phyloP scores from a whole-genome alignment of 2,113 vertebrate genomes.

The Danionella cerebrum region DNA sequence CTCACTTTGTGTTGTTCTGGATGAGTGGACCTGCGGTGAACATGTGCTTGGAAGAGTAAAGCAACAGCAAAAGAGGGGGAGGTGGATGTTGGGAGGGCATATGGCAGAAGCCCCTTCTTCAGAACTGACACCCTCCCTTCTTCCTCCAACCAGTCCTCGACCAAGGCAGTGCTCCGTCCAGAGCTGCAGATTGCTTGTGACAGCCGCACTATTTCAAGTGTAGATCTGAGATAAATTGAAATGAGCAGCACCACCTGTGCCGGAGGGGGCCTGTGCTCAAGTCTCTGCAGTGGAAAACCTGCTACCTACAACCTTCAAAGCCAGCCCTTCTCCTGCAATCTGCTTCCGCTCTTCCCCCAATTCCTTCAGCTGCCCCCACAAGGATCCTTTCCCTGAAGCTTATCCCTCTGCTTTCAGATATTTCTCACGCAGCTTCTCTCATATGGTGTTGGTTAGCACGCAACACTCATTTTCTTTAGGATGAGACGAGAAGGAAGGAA shows the following conservation, averaged over 20 bases:
- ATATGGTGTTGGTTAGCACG: conserved; percentile 26
- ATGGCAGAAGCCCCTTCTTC: conserved; percentile 32
- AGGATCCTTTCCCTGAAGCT: conserved; percentile 22
- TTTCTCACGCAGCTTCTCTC: conserved; percentile 16
- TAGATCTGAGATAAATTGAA: conserved; percentile 68
- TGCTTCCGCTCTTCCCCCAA: conserved; percentile 35
- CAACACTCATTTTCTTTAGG: neutral
- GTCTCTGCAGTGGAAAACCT: conserved; percentile 40
- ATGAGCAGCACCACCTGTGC: conserved; percentile 68
- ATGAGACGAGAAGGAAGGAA: neutral
- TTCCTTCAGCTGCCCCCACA: neutral
- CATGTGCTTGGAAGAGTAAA: conserved; percentile 46
- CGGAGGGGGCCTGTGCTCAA: conserved; percentile 44
- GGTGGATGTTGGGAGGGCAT: neutral
- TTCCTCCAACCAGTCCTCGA: neutral
- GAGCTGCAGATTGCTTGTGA: conserved; percentile 58
- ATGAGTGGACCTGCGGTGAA: conserved; percentile 35
- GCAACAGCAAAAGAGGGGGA: conserved; percentile 35
- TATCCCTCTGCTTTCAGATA: neutral
- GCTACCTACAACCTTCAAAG: conserved; percentile 65
- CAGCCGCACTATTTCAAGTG: conserved; percentile 63
- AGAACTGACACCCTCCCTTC: conserved; percentile 16
- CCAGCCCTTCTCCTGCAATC: conserved; percentile 50
- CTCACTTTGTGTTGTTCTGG: conserved; percentile 43
- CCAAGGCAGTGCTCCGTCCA: conserved; percentile 53